These are phyloP conservation scores for Saccostrea glomerata DNA, from an alignment of 1,140 invertebrate genomes.

Conservation along the genomic window DNA sequence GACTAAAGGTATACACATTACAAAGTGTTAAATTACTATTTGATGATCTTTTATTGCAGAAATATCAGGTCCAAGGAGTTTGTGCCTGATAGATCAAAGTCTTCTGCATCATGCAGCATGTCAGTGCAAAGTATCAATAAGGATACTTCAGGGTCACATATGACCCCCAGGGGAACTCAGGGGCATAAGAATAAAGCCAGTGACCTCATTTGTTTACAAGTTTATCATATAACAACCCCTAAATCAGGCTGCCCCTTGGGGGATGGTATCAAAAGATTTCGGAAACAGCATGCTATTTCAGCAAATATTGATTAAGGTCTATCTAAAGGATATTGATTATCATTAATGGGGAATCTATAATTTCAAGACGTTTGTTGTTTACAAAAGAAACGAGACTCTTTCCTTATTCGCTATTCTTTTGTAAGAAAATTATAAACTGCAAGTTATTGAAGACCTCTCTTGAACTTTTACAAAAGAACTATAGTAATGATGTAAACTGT, in stretches of 20 bases:
- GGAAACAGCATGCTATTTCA: background rate
- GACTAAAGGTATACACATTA: background rate
- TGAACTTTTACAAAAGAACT: no score
- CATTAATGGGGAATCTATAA: background rate
- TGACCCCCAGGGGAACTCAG: background rate
- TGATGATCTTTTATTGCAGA: conserved; percentile 14
- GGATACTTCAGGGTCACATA: background rate
- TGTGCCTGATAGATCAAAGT: conserved; percentile 9
- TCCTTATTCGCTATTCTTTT: no score
- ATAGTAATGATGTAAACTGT: no score
- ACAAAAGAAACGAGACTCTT: no score
- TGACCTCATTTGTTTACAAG: conserved; percentile 2
- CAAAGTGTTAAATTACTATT: conserved; percentile 13
- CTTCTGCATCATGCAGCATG: background rate
- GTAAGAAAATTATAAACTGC: no score
- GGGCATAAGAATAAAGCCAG: background rate
- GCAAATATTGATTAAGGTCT: background rate
- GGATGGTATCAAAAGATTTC: conserved; percentile 11
- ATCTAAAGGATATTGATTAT: background rate
- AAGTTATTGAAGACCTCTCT: no score
- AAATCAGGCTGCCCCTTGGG: background rate
- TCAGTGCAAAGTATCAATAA: background rate
- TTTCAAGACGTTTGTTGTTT: background rate
- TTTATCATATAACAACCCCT: background rate
- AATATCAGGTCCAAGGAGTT: background rate